Evolutionary conservation across 2,888 invertebrate species (phyloP).

Genomic region (Pachydiplax longipennis): DNA sequence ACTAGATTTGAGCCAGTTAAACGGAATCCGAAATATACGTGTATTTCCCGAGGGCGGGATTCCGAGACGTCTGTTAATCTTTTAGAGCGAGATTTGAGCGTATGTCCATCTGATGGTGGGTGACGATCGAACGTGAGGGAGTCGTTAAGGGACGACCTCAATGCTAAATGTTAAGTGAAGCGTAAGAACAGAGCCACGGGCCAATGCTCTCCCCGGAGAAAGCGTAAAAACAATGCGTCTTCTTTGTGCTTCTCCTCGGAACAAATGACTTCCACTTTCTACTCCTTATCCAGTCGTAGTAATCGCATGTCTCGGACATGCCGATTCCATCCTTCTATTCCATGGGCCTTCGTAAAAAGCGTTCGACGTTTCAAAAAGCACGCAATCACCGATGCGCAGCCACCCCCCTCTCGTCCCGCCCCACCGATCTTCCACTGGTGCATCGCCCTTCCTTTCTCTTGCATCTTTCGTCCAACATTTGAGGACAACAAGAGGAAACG

Average conservation of each 20-base stretch:
- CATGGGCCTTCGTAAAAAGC: background rate
- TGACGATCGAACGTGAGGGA: background rate
- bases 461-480: background rate
- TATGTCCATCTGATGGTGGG: too few species aligned
- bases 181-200: slow-evolving; percentile 29
- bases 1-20: too few species aligned
- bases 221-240: slow-evolving; percentile 35
- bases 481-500: background rate
- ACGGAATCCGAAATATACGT: too few species aligned
- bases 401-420: background rate
- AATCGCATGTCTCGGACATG: slow-evolving; percentile 29
- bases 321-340: background rate
- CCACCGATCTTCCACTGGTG: background rate
- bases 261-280: slow-evolving; percentile 43
- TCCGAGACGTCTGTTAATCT: too few species aligned
- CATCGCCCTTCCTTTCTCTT: background rate
- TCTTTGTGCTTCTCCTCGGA: slow-evolving; percentile 41
- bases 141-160: slow-evolving; percentile 22
- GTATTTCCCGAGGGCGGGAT: too few species aligned
- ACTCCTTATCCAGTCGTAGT: slow-evolving; percentile 38
- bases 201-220: slow-evolving; percentile 2
- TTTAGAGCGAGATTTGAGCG: too few species aligned
- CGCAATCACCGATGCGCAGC: background rate
- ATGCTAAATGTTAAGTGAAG: slow-evolving; percentile 38
- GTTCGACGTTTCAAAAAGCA: slow-evolving; percentile 19